Evolutionary conservation across 2,888 invertebrate genomes (phyloP), one percentile per base, ranked within the genome.

Genomic region (Cheilosia grossa): DNA sequence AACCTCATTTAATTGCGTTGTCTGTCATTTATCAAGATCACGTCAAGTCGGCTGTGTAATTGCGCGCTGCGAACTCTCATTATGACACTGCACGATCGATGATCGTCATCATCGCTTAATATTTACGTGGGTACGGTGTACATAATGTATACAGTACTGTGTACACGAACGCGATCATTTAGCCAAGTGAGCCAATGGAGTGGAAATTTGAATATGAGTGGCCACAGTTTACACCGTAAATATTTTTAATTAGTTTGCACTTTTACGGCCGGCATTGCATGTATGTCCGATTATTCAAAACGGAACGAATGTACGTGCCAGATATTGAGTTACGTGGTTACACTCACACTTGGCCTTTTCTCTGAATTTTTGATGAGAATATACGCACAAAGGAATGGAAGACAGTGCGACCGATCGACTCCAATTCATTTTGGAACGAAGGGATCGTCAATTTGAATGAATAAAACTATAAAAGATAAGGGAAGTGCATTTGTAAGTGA

Each of bases 271-370:
- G 54, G 40, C 40, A 42, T 42, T 44, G 69, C 47, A 56, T 64
- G 15, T 40, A 66, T 40, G 74, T 49, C 49, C 19, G 58, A 59
- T 75, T 67, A 63, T 78, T 70, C 66, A 56, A 69, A 78, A 56
- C 78, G 69, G 63, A 63, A 78, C 40, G 63, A 78, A 37, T 59
- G 69, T 69, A 77, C 69, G 53, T 77, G 78, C 37, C 78, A 61
- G 61, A 56, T 70, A 70, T 69, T 56, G n/a, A 78, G 78, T 63
- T 70, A 78, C 78, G 78, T 78, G 78, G 63, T 78, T 61, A 40
- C 44, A 37, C 33, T 77, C 19, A 44, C 51, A 66, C 66, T 42
- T 63, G 61, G 10, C 10, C 33, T 7, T 40, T 51, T 51, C 47
- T 53, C 42, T 75, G 42, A 59, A 75, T 59, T 59, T 54, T 40